Conservation (phyloP, 2,888 invertebrate species). For the Pantelozetes paolii region DNA sequence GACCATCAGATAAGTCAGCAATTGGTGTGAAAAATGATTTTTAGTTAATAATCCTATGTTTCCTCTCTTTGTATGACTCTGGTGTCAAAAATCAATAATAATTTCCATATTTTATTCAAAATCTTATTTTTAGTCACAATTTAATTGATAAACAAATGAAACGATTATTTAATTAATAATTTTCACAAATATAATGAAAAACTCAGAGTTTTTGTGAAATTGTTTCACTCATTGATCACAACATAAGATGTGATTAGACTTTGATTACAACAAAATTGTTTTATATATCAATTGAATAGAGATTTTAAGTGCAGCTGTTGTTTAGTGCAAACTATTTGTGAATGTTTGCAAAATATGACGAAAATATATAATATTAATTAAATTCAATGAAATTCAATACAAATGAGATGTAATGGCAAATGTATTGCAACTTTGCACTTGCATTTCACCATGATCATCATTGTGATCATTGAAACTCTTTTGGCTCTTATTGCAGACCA, state of each 20-base stretch:
- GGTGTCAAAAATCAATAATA: neutral
- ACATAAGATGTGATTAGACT: too few relatives aligned
- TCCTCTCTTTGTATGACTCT: neutral
- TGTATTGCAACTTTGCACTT: too few relatives aligned
- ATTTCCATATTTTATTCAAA: neutral
- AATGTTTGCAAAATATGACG: too few relatives aligned
- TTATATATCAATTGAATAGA: neutral
- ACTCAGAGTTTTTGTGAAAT: neutral
- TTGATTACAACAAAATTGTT: too few relatives aligned
- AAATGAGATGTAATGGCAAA: too few relatives aligned
- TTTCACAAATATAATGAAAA: neutral
- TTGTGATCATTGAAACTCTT: neutral
- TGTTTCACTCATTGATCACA: neutral
- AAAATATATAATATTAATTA: too few relatives aligned
- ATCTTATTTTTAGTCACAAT: neutral
- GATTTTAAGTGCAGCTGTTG: slow-evolving; percentile 2
- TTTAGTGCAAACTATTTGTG: neutral
- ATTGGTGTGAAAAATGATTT: neutral
- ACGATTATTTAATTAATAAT: neutral
- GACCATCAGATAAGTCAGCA: neutral
- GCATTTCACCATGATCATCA: neutral
- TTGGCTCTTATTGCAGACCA: neutral
- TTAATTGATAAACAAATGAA: neutral
- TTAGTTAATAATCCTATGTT: neutral
- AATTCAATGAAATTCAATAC: too few relatives aligned